Conservation (phyloP, 2,888 invertebrate species). For the Enchytraeus crypticus region DNA sequence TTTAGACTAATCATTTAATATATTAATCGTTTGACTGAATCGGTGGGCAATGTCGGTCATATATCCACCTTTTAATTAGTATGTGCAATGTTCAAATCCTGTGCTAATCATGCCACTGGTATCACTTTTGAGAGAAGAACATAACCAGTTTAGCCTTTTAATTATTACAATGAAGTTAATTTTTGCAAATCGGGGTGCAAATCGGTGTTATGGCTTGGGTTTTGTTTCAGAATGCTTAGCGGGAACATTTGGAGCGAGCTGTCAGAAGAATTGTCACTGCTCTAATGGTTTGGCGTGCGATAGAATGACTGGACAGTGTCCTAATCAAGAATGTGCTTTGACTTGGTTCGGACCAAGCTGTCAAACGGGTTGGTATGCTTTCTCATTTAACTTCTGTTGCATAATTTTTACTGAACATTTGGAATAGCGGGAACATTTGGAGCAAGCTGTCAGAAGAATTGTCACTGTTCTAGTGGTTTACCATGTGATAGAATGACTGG, state of each 20-base stretch:
- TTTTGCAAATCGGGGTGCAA: too few species aligned
- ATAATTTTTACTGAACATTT: too few species aligned
- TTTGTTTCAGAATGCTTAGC: constrained; percentile 29
- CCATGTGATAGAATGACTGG: constrained; percentile 35
- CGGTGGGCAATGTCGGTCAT: too few species aligned
- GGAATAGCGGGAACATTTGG: constrained; percentile 31
- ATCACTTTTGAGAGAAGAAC: too few species aligned
- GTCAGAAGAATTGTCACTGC: constrained; percentile 36
- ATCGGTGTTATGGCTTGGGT: neutral
- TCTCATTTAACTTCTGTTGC: too few species aligned
- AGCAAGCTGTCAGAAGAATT: constrained; percentile 32
- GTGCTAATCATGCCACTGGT: too few species aligned
- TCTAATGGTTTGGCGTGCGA: constrained; percentile 32
- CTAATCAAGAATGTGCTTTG: constrained; percentile 31
- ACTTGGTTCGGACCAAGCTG: constrained; percentile 34
- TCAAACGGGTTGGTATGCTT: constrained; percentile 20
- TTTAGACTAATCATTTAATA: too few species aligned
- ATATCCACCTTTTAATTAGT: too few species aligned
- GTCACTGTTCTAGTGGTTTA: constrained; percentile 34
- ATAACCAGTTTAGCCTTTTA: too few species aligned
- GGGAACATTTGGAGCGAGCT: constrained; percentile 34
- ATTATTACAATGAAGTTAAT: too few species aligned
- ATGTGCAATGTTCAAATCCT: too few species aligned
- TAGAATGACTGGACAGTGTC: constrained; percentile 33
- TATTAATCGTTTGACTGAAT: too few species aligned